Evolutionary conservation across 2,888 invertebrate species (phyloP).

Genomic region (Cylloceria caligata): DNA sequence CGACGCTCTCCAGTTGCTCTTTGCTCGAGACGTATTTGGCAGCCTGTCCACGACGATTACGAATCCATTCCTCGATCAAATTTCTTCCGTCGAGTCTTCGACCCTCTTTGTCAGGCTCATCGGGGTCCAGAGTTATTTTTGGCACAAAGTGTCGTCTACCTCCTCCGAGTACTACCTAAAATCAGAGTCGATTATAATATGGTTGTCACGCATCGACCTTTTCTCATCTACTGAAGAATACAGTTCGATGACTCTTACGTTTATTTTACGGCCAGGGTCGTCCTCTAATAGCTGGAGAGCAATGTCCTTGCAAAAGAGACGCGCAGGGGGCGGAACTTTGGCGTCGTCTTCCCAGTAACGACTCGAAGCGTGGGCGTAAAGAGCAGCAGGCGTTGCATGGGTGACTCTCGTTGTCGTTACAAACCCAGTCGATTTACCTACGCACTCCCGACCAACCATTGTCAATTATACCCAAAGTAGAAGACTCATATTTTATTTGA

Average conservation of each 20-base stretch:
- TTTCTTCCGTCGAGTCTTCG: slow-evolving; percentile 91
- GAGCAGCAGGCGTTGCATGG: slow-evolving; percentile 92
- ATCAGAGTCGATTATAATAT: slow-evolving; percentile 42
- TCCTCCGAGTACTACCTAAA: slow-evolving; percentile 91
- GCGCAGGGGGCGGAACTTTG: slow-evolving; percentile 89
- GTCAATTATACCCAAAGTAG: not conserved
- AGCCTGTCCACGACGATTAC: slow-evolving; percentile 90
- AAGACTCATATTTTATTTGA: not conserved
- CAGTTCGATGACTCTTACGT: slow-evolving; percentile 85
- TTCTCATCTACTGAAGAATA: not conserved
- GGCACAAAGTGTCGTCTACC: slow-evolving; percentile 92
- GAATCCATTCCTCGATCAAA: slow-evolving; percentile 92
- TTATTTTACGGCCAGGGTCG: slow-evolving; percentile 90
- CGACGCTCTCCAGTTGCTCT: slow-evolving; percentile 89
- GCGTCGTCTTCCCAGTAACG: slow-evolving; percentile 93
- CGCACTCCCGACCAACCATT: not conserved
- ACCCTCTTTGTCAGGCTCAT: slow-evolving; percentile 89
- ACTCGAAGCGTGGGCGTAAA: slow-evolving; percentile 91
- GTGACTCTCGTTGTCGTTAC: slow-evolving; percentile 93
- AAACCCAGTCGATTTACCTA: slow-evolving; percentile 92
- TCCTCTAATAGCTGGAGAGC: slow-evolving; percentile 92
- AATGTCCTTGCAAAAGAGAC: slow-evolving; percentile 92
- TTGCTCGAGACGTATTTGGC: slow-evolving; percentile 91
- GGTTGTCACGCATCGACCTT: not conserved
- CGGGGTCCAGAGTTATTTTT: slow-evolving; percentile 89